Evolutionary conservation across 92 coral and sea anemone genomes (phyloP), one percentile per base, ranked within the genome.

Genomic region (Bergia puertoricense): DNA sequence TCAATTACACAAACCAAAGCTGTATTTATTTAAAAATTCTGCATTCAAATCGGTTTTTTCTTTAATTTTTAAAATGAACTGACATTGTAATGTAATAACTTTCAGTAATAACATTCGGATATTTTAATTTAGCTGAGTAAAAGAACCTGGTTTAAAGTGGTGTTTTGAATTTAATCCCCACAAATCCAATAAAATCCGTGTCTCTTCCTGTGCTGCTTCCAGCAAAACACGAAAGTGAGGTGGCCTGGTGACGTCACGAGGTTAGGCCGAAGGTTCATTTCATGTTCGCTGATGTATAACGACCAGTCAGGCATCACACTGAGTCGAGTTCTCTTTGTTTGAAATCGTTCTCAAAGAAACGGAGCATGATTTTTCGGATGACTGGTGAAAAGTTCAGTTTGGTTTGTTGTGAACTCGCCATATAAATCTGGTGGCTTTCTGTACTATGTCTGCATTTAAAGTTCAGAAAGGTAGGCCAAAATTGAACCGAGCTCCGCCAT

Each of bases 381-480:
- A 74, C 6, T 44, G 56, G 79, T 48, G 46, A 84, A 37, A 72
- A 30, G 46, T 71, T 72, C 46, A 46, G 36, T 14, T 48, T 84
- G 62, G 77, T 67, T 44, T 84, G 66, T 79, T 71, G 79, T 45
- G 65, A 71, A 84, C 8, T 68, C 79, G 37, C 45, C 65, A 67
- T 71, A 42, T 84, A 84, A 66, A 71, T 84, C 76, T 30, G 54
- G 13, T 71, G 37, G 11, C n/a, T 45, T n/a, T 4, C 62, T 69
- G 30, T 89, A 92, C 85, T 43, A 94, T 94, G 98, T 95, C 98
- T 91, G 96, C 93, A 89, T 96, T 96, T 74, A 92, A 91, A 88
- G 98, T 96, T 18, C 95, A 96, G 89, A 95, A 94, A 93, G 99
- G 99, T 96, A 54, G n/a, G 96, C 15, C 22, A 37, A 54, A 56